phyloP scores from a whole-genome alignment of 2,888 invertebrate genomes.

The Drosophila paracracens region DNA sequence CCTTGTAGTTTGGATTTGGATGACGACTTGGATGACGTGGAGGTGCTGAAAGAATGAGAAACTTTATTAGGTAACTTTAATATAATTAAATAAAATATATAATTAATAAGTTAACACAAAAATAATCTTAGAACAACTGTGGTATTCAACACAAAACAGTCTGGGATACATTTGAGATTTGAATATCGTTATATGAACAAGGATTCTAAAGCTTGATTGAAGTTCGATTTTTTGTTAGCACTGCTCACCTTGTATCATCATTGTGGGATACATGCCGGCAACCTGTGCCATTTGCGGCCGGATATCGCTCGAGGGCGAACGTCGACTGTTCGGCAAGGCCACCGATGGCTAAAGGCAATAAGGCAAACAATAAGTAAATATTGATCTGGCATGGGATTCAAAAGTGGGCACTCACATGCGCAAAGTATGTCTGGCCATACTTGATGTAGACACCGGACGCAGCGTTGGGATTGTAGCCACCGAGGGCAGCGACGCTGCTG shows the following conservation, averaged over 20 bases:
- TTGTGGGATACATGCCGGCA: conserved; percentile 85
- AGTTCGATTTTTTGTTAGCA: neutral
- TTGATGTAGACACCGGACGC: conserved; percentile 85
- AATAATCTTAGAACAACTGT: neutral
- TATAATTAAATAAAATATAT: neutral
- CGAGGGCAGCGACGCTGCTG: conserved; percentile 82
- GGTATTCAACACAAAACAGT: neutral
- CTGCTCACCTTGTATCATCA: conserved; percentile 84
- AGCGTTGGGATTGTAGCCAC: conserved; percentile 85
- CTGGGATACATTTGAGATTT: neutral
- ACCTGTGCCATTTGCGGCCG: conserved; percentile 84
- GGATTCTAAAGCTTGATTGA: neutral
- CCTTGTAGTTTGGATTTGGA: conserved; percentile 85
- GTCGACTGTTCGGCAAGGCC: conserved; percentile 84
- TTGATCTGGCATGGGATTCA: neutral
- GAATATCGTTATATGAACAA: neutral
- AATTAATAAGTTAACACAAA: neutral
- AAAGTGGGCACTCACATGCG: conserved; percentile 81
- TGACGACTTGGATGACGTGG: conserved; percentile 85
- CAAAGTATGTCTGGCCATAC: conserved; percentile 85
- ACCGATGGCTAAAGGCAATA: conserved; percentile 80
- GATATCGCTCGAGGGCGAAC: conserved; percentile 84
- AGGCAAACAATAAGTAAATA: neutral
- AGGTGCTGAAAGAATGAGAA: conserved; percentile 67
- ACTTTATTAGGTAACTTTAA: neutral